A percentile compares a stretch with the other conserved stretches of the same genome.
Evolutionary conservation across 1,140 invertebrate species (phyloP).

Genomic region (Maniola jurtina): DNA sequence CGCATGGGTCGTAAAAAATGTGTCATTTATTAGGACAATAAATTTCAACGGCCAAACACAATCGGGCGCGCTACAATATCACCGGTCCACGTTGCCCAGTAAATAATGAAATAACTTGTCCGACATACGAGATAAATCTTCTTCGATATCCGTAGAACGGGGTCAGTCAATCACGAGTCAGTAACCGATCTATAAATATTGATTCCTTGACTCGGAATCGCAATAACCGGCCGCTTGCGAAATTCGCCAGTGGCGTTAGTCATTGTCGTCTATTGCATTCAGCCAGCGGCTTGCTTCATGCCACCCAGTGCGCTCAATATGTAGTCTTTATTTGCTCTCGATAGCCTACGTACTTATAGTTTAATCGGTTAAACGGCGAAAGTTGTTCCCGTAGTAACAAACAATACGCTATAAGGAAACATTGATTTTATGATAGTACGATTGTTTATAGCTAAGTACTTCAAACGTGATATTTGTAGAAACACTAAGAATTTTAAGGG

Average conservation of each 20-base stretch:
- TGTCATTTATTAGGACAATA: conserved; percentile 1
- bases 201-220: conserved; percentile 70
- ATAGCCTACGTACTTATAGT: conserved; percentile 6
- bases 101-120: conserved; percentile 31
- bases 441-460: not conserved
- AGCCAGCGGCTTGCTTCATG: conserved; percentile 45
- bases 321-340: conserved; percentile 24
- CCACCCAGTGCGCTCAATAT: conserved; percentile 33
- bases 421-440: not conserved
- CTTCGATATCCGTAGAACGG: conserved; percentile 50
- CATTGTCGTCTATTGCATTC: conserved; percentile 67
- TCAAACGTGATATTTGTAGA: no score
- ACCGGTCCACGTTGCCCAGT: conserved; percentile 6
- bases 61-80: conserved; percentile 23
- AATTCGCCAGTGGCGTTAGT: conserved; percentile 64
- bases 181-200: conserved; percentile 62
- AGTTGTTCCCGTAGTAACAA: conserved; percentile 18
- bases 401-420: conserved; percentile 4
- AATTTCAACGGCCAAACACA: conserved; percentile 14
- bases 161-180: conserved; percentile 54
- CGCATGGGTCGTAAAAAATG: not conserved
- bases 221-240: conserved; percentile 58
- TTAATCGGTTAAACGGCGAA: conserved; percentile 18
- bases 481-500: no score
- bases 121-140: conserved; percentile 44